A percentile compares a stretch with the other conserved stretches of the same genome.
Evolutionary conservation across 2,888 invertebrate species (phyloP).

Genomic region (Vesta saturnalis): DNA sequence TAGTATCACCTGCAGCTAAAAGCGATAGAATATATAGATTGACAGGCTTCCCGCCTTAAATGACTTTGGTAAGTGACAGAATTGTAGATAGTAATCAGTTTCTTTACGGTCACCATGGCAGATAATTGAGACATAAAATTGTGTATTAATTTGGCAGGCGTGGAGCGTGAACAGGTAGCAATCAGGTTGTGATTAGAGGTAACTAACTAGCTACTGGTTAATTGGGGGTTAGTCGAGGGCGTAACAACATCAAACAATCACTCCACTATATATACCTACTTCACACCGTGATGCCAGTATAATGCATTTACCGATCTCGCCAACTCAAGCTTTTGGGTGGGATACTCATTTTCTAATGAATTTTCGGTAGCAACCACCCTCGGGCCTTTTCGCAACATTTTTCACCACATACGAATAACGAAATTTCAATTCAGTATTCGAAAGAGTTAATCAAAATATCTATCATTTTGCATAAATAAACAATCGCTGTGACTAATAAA

Average conservation of each 20-base stretch:
- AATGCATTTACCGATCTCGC: conserved; percentile 36
- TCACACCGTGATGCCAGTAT: conserved; percentile 38
- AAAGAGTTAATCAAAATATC: too few species aligned
- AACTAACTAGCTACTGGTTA: conserved; percentile 61
- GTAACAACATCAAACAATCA: conserved; percentile 61
- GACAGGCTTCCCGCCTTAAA: conserved; percentile 36
- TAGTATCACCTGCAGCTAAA: conserved; percentile 30
- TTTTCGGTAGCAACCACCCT: conserved; percentile 37
- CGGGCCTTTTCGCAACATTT: conserved; percentile 32
- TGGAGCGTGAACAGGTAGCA: conserved; percentile 61
- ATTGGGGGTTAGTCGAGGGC: conserved; percentile 61
- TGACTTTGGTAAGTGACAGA: conserved; percentile 35
- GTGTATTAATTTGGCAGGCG: conserved; percentile 58
- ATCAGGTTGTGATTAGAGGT: conserved; percentile 60
- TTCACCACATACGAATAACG: too few species aligned
- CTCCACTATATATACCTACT: conserved; percentile 46
- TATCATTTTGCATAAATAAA: conserved; percentile 7
- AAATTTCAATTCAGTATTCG: too few species aligned
- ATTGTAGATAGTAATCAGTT: conserved; percentile 44
- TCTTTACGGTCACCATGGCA: conserved; percentile 42
- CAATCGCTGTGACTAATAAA: conserved; percentile 31
- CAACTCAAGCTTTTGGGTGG: conserved; percentile 40
- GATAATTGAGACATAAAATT: conserved; percentile 54
- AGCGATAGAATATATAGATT: conserved; percentile 35
- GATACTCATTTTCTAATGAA: conserved; percentile 41